Percentiles rank a stretch among this genome's conserved stretches.
Conservation (phyloP, 2,888 invertebrate species). For the Agrochola lota region DNA sequence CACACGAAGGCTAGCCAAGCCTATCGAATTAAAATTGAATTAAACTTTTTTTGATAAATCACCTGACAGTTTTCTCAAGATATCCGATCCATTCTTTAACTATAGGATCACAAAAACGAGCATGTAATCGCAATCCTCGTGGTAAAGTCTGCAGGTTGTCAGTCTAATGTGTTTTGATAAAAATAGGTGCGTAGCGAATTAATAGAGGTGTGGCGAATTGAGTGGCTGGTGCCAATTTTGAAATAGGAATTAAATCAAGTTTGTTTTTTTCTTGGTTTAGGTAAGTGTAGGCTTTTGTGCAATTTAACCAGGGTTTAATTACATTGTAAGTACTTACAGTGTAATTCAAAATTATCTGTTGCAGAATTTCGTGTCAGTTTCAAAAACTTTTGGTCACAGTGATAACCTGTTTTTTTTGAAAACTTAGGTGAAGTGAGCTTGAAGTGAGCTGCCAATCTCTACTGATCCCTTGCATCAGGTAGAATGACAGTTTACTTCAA, state of each 20-base stretch:
- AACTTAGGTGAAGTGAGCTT: neutral
- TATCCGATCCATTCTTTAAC: conserved; percentile 1
- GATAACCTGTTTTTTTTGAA: neutral
- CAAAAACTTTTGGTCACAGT: neutral
- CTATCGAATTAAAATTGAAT: conserved; percentile 10
- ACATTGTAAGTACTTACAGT: neutral
- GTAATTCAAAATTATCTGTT: neutral
- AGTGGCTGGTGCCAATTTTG: conserved; percentile 51
- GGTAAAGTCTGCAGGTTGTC: conserved; percentile 72
- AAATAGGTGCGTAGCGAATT: conserved; percentile 55
- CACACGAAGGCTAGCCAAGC: neutral
- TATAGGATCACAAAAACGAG: conserved; percentile 45
- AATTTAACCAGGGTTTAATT: neutral
- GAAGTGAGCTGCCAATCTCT: neutral
- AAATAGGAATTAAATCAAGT: neutral
- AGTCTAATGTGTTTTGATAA: conserved; percentile 39
- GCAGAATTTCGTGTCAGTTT: neutral
- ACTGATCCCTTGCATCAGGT: neutral
- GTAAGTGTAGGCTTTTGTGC: neutral
- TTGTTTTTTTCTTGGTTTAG: neutral
- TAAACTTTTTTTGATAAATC: conserved; percentile 20
- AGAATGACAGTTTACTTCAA: neutral
- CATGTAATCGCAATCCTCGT: conserved; percentile 80
- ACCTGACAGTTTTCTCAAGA: conserved; percentile 47
- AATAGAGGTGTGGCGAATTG: conserved; percentile 45